Base-by-base conservation (phyloP, 2,797 vertebrate species). In the Rhynchonycteris naso region DNA sequence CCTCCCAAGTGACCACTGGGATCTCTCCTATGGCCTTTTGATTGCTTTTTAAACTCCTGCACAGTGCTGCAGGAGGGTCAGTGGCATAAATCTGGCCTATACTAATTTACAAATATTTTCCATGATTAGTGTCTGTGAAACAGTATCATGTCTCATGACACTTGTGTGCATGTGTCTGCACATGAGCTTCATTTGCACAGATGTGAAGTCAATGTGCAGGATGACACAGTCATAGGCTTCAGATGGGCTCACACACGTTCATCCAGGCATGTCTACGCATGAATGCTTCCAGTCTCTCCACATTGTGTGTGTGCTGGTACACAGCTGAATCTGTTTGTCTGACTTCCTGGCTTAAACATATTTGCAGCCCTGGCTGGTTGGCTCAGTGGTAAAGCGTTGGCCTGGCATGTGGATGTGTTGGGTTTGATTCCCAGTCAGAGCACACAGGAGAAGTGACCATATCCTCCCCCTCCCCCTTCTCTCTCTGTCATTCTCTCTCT, bases 161-260 rank as follows among this genome's bases (percentile, higher is more conserved):
- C 5, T 1, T 11, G 19, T 3, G 28, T 28, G 33, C 59, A 18
- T 0, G 0, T 63, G 69, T 58, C 86, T 82, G 14, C 8, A 30
- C 24, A 58, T 22, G 50, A 4, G 8, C 14, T 13, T 63, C 63
- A 26, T 21, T 1, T 24, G 47, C 33, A 74, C 47, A 63, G 89
- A 33, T 28, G 1, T 7, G 10, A 84, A 52, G 15, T 10, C 50
- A 80, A 35, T 4, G 14, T 35, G 26, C 47, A 4, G 30, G 35
- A 54, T 0, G 5, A 35, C 68, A 12, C 35, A 19, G 14, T 33
- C 28, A 7, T 4, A 22, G 56, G 18, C 75, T 82, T 93, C 75
- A 19, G 0, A 7, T n/a, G 75, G 65, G 52, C 19, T 68, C 24
- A 28, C 24, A 4, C 30, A 5, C 0, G 1, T 16, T 1, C n/a